phyloP scores from a whole-genome alignment of 2,113 vertebrate species.

The Aramus guarauna region DNA sequence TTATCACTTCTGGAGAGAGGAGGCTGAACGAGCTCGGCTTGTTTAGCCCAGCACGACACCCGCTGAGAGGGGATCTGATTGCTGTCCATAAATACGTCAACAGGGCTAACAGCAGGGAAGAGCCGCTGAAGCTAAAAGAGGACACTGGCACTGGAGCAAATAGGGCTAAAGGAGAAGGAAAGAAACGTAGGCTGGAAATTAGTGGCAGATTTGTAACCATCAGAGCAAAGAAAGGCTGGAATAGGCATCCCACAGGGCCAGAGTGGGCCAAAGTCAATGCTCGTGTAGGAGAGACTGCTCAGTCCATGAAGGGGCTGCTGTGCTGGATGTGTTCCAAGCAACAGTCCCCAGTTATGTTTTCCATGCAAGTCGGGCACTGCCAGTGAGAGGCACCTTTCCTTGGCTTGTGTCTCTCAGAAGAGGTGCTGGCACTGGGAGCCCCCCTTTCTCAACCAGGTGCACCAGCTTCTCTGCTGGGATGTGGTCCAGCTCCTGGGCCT shows the following conservation, averaged over 20 bases:
- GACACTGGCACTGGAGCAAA: constrained; percentile 53
- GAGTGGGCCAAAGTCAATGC: background rate
- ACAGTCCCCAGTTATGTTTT: background rate
- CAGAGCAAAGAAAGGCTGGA: background rate
- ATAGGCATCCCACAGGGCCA: background rate
- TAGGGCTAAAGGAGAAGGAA: constrained; percentile 26
- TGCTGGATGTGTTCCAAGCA: background rate
- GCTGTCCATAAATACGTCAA: constrained; percentile 61
- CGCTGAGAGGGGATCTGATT: constrained; percentile 51
- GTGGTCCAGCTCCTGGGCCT: background rate
- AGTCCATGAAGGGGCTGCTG: background rate
- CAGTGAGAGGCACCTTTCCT: background rate
- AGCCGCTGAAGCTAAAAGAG: constrained; percentile 49
- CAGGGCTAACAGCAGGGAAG: constrained; percentile 42
- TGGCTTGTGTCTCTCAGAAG: background rate
- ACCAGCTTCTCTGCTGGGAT: background rate
- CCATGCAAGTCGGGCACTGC: background rate
- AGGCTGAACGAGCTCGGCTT: constrained; percentile 6
- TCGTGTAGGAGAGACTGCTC: background rate
- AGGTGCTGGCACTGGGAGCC: background rate
- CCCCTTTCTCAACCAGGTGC: background rate
- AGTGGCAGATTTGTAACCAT: constrained; percentile 21
- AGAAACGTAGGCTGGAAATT: constrained; percentile 33
- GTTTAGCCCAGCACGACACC: constrained; percentile 58
- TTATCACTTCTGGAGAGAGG: constrained; percentile 3